phyloP scores from a whole-genome alignment of 2,113 vertebrate genomes.

The Anarhynchus alexandrinus region DNA sequence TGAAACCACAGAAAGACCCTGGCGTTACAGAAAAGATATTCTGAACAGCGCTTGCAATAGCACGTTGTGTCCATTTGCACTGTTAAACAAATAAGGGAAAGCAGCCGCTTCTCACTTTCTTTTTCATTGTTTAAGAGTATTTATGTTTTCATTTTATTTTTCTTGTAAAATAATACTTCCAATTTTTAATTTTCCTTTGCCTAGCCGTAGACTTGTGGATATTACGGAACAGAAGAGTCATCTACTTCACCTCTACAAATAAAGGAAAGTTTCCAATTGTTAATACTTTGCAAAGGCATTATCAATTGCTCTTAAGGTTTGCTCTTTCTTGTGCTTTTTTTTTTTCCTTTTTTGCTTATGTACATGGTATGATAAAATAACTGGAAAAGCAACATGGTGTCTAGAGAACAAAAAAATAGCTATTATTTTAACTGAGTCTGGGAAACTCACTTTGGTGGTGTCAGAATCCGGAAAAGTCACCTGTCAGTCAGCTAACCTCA shows the following conservation, averaged over 20 bases:
- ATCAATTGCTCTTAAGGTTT: background rate
- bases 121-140: background rate
- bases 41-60: background rate
- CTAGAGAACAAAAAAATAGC: background rate
- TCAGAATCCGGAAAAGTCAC: background rate
- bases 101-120: background rate
- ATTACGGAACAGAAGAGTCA: background rate
- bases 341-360: background rate
- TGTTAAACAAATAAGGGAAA: background rate
- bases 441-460: background rate
- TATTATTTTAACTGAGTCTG: background rate
- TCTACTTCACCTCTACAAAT: background rate
- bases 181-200: background rate
- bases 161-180: background rate
- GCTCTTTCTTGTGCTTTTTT: background rate
- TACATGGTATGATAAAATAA: background rate
- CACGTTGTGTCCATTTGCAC: background rate
- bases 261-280: background rate
- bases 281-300: background rate
- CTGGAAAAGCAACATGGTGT: background rate
- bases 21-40: fast-evolving
- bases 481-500: background rate
- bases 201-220: background rate
- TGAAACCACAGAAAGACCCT: background rate
- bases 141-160: background rate